phyloP scores from a whole-genome alignment of 1,140 invertebrate genomes.

The Chelonus insularis region DNA sequence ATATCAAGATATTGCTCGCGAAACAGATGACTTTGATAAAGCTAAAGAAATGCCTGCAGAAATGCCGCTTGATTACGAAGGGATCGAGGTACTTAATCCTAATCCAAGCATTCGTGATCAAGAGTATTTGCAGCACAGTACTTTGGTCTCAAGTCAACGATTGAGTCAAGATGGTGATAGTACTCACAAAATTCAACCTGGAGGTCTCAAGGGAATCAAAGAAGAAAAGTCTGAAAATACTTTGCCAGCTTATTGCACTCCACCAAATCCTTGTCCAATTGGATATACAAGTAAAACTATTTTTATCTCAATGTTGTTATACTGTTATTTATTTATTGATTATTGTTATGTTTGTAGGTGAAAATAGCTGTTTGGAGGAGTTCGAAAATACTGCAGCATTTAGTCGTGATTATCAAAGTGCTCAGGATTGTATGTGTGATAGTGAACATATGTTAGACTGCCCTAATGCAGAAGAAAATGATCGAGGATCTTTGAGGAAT shows the following conservation, averaged over 20 bases:
- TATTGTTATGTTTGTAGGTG: conserved; percentile 54
- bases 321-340: conserved; percentile 5
- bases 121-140: conserved; percentile 87
- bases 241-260: conserved; percentile 97
- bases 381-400: conserved; percentile 97
- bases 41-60: conserved; percentile 59
- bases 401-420: conserved; percentile 89
- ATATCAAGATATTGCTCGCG: conserved; percentile 64
- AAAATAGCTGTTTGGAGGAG: conserved; percentile 86
- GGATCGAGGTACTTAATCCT: conserved; percentile 64
- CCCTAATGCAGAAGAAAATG: conserved; percentile 55
- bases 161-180: conserved; percentile 69
- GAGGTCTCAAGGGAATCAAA: conserved; percentile 65
- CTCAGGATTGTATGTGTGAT: conserved; percentile 97
- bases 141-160: conserved; percentile 82
- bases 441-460: conserved; percentile 98
- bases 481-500: conserved; percentile 49
- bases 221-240: conserved; percentile 89
- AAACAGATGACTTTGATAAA: conserved; percentile 61
- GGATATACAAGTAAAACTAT: conserved; percentile 70
- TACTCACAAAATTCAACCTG: conserved; percentile 47
- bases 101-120: conserved; percentile 82
- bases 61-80: conserved; percentile 65
- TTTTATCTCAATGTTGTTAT: too few relatives aligned
- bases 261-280: conserved; percentile 96